Evolutionary conservation across 1,140 invertebrate genomes (phyloP).

Genomic region (Lasaia peninsularis): DNA sequence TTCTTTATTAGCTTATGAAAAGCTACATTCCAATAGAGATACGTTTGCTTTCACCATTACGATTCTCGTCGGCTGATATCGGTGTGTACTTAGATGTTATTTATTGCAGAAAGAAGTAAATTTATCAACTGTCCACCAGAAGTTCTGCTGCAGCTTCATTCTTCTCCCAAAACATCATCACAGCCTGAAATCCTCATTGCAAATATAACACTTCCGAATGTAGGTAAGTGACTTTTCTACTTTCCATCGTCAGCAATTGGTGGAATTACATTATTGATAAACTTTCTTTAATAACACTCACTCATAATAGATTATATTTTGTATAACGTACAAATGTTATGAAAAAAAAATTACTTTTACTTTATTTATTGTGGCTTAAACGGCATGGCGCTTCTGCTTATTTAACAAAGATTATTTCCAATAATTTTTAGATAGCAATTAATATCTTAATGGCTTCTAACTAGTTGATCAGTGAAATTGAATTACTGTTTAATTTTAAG

Average conservation of each 20-base stretch:
- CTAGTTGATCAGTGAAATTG: background rate
- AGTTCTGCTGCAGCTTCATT: conserved; percentile 18
- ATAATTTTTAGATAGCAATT: background rate
- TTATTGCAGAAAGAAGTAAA: conserved; percentile 27
- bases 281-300: too few species aligned
- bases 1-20: too few species aligned
- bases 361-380: too few species aligned
- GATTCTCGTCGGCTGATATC: background rate
- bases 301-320: too few species aligned
- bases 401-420: background rate
- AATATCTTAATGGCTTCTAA: too few species aligned
- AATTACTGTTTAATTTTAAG: background rate
- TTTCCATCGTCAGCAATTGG: background rate
- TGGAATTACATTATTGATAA: too few species aligned
- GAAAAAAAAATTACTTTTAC: too few species aligned
- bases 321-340: too few species aligned
- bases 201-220: conserved; percentile 43
- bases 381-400: too few species aligned
- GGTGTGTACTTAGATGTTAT: conserved; percentile 14
- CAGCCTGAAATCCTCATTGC: conserved; percentile 24
- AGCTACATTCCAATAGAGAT: background rate
- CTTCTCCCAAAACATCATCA: conserved; percentile 13
- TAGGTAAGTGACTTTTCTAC: conserved; percentile 32
- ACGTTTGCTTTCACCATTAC: background rate
- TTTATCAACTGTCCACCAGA: conserved; percentile 25